These are phyloP conservation scores for Butorides virescens DNA, from an alignment of 2,113 vertebrate genomes.

Conservation along the genomic window DNA sequence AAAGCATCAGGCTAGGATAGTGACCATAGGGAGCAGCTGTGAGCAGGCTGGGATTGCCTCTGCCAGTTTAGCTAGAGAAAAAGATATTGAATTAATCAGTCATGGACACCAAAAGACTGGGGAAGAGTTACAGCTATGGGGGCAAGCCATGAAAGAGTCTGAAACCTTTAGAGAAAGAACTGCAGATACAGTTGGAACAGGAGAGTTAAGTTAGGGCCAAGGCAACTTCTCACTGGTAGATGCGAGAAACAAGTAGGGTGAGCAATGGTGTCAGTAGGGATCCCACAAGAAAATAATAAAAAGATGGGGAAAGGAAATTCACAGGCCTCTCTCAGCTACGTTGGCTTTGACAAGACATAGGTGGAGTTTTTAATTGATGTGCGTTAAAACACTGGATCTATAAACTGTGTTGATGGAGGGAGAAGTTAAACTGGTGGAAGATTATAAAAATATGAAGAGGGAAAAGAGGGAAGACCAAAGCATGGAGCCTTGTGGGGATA, in stretches of 20 bases:
- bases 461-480: neutral
- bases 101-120: neutral
- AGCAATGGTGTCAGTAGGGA: neutral
- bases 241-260: neutral
- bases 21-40: rapidly evolving
- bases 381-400: neutral
- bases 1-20: neutral
- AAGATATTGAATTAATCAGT: neutral
- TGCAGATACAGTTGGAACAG: neutral
- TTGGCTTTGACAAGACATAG: neutral
- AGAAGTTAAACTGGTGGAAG: neutral
- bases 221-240: neutral
- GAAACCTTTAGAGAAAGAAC: neutral
- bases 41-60: neutral
- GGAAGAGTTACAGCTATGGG: neutral
- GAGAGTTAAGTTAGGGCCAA: neutral
- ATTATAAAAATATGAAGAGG: neutral
- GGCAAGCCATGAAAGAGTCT: neutral
- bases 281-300: neutral
- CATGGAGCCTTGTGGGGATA: neutral
- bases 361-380: neutral
- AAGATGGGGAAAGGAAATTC: neutral
- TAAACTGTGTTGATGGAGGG: neutral
- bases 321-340: neutral
- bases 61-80: neutral